These are phyloP conservation scores for Euschistus heros DNA, from an alignment of 1,140 invertebrate species.

Conservation along the genomic window DNA sequence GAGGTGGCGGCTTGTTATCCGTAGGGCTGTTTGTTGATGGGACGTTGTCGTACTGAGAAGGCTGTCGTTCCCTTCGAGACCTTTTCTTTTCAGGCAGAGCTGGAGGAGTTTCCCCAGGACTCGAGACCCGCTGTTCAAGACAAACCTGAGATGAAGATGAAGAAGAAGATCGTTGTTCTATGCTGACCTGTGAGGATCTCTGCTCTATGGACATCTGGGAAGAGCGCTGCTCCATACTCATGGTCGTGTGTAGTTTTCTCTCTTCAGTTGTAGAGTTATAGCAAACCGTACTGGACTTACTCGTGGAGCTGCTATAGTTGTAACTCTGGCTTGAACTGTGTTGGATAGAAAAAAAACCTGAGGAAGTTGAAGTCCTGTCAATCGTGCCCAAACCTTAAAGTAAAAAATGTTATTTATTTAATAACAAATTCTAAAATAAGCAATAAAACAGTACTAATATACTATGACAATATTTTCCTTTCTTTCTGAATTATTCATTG, in stretches of 20 bases:
- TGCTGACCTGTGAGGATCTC: neutral
- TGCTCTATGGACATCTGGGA: slow-evolving; percentile 2
- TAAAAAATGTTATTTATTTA: neutral
- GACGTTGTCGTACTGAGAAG: slow-evolving; percentile 66
- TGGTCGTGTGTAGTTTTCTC: neutral
- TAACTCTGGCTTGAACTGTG: slow-evolving; percentile 40
- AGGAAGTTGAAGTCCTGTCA: slow-evolving; percentile 31
- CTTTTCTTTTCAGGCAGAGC: slow-evolving; percentile 49
- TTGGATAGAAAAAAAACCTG: slow-evolving; percentile 61
- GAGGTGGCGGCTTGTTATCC: slow-evolving; percentile 62
- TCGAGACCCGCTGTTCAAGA: neutral
- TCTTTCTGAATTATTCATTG: too few relatives aligned
- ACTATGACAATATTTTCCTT: too few relatives aligned
- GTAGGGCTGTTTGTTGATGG: slow-evolving; percentile 37
- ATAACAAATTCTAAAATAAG: too few relatives aligned
- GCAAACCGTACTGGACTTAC: slow-evolving; percentile 12
- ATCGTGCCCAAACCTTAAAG: slow-evolving; percentile 6
- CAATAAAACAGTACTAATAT: too few relatives aligned
- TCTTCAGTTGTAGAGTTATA: neutral
- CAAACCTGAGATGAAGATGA: neutral
- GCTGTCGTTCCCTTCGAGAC: slow-evolving; percentile 44
- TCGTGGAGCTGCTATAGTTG: slow-evolving; percentile 13
- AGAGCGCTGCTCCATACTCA: slow-evolving; percentile 9
- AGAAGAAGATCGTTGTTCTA: neutral
- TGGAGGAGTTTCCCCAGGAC: slow-evolving; percentile 39